A percentile compares a stretch with the other conserved stretches of the same genome.
phyloP scores from a whole-genome alignment of 2,113 vertebrate species.

The Edolisoma coerulescens region DNA sequence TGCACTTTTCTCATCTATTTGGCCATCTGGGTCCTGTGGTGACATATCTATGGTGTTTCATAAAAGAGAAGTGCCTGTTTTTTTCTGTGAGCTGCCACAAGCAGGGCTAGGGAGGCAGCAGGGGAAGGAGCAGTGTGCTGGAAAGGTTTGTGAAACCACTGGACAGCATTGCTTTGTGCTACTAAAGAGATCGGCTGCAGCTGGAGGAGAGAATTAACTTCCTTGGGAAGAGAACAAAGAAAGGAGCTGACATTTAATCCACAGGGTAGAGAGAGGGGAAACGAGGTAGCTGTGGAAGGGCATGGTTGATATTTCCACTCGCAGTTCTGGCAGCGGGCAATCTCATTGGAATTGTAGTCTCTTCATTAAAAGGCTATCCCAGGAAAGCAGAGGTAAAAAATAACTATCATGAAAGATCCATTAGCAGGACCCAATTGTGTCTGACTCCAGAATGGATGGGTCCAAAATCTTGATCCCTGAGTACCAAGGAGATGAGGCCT shows the following conservation, averaged over 20 bases:
- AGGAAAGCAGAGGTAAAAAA: background rate
- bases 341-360: background rate
- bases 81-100: background rate
- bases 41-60: background rate
- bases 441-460: background rate
- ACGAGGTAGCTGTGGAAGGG: background rate
- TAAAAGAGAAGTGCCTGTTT: background rate
- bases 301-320: background rate
- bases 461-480: background rate
- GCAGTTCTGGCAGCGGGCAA: background rate
- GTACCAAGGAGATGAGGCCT: background rate
- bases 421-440: background rate
- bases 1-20: background rate
- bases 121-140: background rate
- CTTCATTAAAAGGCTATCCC: background rate
- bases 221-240: background rate
- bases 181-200: background rate
- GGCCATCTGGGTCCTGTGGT: background rate
- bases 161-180: background rate
- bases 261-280: background rate
- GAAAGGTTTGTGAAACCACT: background rate
- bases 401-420: background rate
- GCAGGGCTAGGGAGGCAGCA: background rate
- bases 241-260: background rate
- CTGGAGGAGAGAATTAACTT: background rate